A percentile compares a stretch with the other conserved stretches of the same genome.
These are phyloP conservation scores for Bacillus rossius DNA, from an alignment of 1,140 invertebrate species.

Conservation along the genomic window DNA sequence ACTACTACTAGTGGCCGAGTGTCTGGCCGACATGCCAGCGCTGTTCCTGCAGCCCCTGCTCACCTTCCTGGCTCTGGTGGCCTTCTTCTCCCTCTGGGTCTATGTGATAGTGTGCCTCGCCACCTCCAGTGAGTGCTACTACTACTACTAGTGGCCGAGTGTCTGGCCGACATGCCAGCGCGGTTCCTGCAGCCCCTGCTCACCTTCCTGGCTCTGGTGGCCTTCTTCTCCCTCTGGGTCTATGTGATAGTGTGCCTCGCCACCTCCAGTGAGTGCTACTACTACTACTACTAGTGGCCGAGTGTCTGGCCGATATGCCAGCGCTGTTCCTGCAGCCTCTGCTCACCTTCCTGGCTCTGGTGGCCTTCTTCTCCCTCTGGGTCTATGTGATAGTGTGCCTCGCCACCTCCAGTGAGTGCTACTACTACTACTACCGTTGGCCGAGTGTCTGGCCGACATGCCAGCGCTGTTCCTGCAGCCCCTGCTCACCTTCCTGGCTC, in stretches of 20 bases:
- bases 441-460: too few species aligned
- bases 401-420: slow-evolving; percentile 64
- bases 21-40: slow-evolving; percentile 74
- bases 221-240: slow-evolving; percentile 84
- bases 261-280: slow-evolving; percentile 66
- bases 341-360: slow-evolving; percentile 72
- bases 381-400: slow-evolving; percentile 66
- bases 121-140: slow-evolving; percentile 66
- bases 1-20: too few species aligned
- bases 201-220: slow-evolving; percentile 70
- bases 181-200: slow-evolving; percentile 82
- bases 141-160: too few species aligned
- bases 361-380: slow-evolving; percentile 82
- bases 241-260: slow-evolving; percentile 64
- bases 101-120: slow-evolving; percentile 64
- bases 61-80: slow-evolving; percentile 70
- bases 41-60: slow-evolving; percentile 82
- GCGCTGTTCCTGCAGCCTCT: slow-evolving; percentile 83
- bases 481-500: slow-evolving; percentile 72
- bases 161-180: slow-evolving; percentile 74
- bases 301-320: slow-evolving; percentile 74
- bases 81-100: slow-evolving; percentile 84
- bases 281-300: too few species aligned
- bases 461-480: slow-evolving; percentile 86
- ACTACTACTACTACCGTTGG: too few species aligned